Base-by-base conservation (phyloP, 2,888 invertebrate species). In the Pyrochroa serraticornis region DNA sequence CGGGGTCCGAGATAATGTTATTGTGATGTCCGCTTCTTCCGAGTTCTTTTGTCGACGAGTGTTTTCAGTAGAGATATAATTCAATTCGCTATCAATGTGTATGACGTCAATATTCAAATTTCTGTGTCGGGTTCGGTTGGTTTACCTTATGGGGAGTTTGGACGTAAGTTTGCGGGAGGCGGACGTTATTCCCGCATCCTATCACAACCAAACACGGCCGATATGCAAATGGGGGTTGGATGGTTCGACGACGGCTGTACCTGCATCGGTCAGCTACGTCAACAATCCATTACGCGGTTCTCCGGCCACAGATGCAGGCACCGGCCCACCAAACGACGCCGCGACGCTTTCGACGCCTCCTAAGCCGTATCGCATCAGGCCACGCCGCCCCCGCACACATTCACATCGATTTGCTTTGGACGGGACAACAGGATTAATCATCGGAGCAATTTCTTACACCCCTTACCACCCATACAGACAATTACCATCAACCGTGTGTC, bases 241-340 rank as follows among this genome's bases (percentile, higher is more conserved):
- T 22, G 69, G 65, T 71, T 70, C 69, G 65, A 71, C 66, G 69
- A 66, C 66, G 68, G 56, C 68, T 49, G 70, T 77, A 79, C 79
- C 79, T 79, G 79, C 77, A 76, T 75, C 77, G 78, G 77, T 78
- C 77, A 77, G 78, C 71, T 77, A 66, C 73, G 77, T 77, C 76
- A 78, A 78, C 77, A 77, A 77, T 77, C 74, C 75, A 77, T 77
- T 77, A 77, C 72, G 64, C 73, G 74, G 70, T 68, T 70, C 69
- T 62, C 67, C 73, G 70, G 71, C 61, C 63, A 64, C 65, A 62
- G 55, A 66, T 58, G 58, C 48, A 47, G 42, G 32, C 49, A 43
- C n/a, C 22, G 7, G 12, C 30, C n/a, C 9, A 10, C 9, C 32
- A 6, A 22, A 22, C 22, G 22, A 22, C 22, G 22, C 22, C 22